These are phyloP conservation scores for Zosterops pallidus DNA, from an alignment of 2,113 vertebrate genomes.

Conservation along the genomic window DNA sequence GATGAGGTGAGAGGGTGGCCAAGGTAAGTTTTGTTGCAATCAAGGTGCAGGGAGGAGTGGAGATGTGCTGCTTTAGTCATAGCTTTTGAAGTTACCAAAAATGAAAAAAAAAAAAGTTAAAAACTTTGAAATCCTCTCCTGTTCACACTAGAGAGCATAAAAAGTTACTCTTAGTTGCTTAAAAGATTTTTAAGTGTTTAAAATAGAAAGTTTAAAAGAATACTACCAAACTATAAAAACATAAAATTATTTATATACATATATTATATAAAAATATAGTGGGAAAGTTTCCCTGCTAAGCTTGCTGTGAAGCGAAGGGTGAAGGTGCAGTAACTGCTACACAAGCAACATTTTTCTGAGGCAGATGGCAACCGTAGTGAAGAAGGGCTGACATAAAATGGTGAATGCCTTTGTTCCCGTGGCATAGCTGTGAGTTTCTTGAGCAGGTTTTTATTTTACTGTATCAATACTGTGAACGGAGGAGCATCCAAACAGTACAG, in stretches of 20 bases:
- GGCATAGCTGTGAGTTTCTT: constrained; percentile 23
- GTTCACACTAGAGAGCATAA: constrained; percentile 68
- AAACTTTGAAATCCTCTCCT: constrained; percentile 54
- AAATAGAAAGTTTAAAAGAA: constrained; percentile 74
- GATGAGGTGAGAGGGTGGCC: constrained; percentile 34
- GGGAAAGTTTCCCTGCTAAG: constrained; percentile 69
- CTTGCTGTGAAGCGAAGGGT: constrained; percentile 69
- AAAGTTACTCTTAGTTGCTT: constrained; percentile 72
- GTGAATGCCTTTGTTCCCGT: background rate
- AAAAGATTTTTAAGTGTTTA: constrained; percentile 68
- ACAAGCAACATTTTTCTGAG: constrained; percentile 47
- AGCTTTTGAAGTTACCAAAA: constrained; percentile 75
- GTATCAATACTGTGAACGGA: constrained; percentile 73
- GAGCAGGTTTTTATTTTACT: constrained; percentile 49
- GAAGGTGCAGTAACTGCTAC: constrained; percentile 66
- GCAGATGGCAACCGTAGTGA: constrained; percentile 39
- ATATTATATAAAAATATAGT: constrained; percentile 71
- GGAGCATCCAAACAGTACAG: constrained; percentile 9
- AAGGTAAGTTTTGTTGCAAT: constrained; percentile 30
- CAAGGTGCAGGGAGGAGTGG: background rate
- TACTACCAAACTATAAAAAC: constrained; percentile 73
- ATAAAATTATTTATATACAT: constrained; percentile 73
- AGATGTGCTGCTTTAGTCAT: constrained; percentile 71
- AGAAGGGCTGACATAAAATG: constrained; percentile 14
- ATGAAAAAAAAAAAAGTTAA: background rate